phyloP scores from a whole-genome alignment of 2,113 vertebrate genomes.

The Coreoperca whiteheadi region DNA sequence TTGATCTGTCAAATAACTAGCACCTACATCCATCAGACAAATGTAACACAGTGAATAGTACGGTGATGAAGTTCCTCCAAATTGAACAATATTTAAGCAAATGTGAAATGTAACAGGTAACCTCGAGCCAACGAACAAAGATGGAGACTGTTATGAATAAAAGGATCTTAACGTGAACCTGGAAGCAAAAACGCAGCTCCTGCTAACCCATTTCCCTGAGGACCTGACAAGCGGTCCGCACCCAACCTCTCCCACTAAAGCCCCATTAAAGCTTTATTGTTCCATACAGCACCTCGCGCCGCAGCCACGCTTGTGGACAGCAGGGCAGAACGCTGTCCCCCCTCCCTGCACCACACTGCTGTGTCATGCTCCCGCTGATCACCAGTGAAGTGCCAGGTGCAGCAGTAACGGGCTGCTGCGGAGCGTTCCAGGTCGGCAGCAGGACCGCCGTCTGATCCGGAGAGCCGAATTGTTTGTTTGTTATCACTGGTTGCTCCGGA shows the following conservation, averaged over 20 bases:
- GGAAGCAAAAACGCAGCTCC: not conserved
- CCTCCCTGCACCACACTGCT: not conserved
- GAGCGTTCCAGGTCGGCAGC: not conserved
- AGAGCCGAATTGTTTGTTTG: not conserved
- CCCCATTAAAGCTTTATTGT: constrained; percentile 65
- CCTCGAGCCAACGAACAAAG: not conserved
- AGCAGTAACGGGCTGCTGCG: not conserved
- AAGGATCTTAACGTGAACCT: not conserved
- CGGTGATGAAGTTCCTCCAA: not conserved
- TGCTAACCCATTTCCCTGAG: constrained; percentile 13
- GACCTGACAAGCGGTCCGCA: not conserved
- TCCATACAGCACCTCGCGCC: not conserved
- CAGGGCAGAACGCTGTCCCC: no score
- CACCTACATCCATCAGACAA: not conserved
- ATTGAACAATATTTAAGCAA: not conserved
- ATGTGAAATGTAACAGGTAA: not conserved
- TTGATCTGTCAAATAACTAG: not conserved
- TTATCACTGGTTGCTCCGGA: not conserved
- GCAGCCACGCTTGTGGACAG: no score
- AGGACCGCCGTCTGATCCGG: not conserved
- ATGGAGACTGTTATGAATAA: not conserved
- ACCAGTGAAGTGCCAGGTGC: constrained; percentile 8
- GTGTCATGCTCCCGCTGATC: not conserved
- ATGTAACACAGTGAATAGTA: not conserved
- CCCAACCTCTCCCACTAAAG: constrained; percentile 1